Evolutionary conservation across 2,888 invertebrate genomes (phyloP), one percentile per base, ranked within the genome.

Genomic region (Mimas tiliae): DNA sequence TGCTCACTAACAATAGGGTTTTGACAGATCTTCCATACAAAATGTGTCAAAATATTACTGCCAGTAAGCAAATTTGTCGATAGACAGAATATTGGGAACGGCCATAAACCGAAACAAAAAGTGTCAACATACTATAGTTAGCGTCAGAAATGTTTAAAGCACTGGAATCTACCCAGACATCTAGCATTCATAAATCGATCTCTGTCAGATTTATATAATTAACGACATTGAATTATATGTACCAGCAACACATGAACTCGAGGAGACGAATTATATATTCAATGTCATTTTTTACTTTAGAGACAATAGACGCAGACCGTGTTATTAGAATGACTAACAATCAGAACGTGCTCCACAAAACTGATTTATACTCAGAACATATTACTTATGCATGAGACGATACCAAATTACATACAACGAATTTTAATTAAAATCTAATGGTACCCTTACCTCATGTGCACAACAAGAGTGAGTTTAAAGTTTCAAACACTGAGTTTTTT

Each of bases 321-420:
- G 42, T 58, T 42, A 42, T 58, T 58, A 42, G 19, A 16, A 58
- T 42, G 58, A 58, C 38, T 58, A 58, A 58, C 58, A 58, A 58
- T 58, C 58, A 58, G 42, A 58, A 58, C 42, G 42, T 58, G 58
- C 11, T 12, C 16, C 12, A 58, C 19, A 58, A 58, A 42, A 11
- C 19, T 12, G 12, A 53, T 33, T 53, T 19, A 58, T 58, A 42
- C 58, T 11, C 11, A 58, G 58, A 58, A 58, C 38, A 38, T 11
- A 58, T 42, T 58, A 6, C 16, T 9, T 58, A 58, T 58, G 58
- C 12, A 58, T 58, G 38, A 58, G 58, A 19, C 55, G 55, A 45
- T 6, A 2, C 53, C 33, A 8, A 53, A 53, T 38, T 42, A 19
- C 42, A 42, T 38, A 58, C 38, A 11, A 38, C 38, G 58, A 58